Evolutionary conservation across 2,888 invertebrate species (phyloP).

Genomic region (Sinodicranocentrus sp.): DNA sequence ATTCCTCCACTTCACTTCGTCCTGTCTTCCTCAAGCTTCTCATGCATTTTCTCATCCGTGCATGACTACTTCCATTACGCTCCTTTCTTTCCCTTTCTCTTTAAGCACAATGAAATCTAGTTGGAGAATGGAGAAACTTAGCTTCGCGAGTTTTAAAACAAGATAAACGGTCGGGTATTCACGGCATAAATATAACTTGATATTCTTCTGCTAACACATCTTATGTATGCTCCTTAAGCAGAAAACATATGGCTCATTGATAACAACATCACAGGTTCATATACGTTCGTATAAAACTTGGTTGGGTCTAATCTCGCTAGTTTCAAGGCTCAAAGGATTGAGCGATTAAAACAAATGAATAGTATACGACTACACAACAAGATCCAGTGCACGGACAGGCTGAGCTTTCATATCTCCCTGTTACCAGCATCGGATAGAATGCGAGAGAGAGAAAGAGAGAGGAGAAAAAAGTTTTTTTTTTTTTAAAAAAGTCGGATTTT

Average conservation of each 20-base stretch:
- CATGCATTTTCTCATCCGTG: conserved; percentile 57
- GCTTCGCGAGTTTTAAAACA: conserved; percentile 54
- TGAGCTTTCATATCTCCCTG: no score
- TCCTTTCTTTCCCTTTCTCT: conserved; percentile 27
- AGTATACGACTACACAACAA: neutral
- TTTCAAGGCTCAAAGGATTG: conserved; percentile 57
- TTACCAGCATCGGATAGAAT: neutral
- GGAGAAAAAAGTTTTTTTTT: neutral
- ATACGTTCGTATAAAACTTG: conserved; percentile 15
- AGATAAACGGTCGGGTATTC: conserved; percentile 55
- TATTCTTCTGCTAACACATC: conserved; percentile 21
- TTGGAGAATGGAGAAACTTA: conserved; percentile 40
- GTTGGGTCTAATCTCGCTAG: conserved; percentile 49
- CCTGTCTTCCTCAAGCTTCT: conserved; percentile 38
- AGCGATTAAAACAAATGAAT: conserved; percentile 64
- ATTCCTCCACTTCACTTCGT: conserved; percentile 52
- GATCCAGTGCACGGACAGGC: neutral
- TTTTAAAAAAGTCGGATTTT: neutral
- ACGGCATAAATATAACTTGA: conserved; percentile 48
- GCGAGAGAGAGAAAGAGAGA: neutral
- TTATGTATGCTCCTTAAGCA: conserved; percentile 25
- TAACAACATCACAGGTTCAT: conserved; percentile 35
- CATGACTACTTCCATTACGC: conserved; percentile 61
- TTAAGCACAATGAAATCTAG: conserved; percentile 18
- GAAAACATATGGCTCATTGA: conserved; percentile 58